These are phyloP conservation scores for Tolypeutes matacus DNA, from an alignment of 2,797 vertebrate species.

Conservation along the genomic window DNA sequence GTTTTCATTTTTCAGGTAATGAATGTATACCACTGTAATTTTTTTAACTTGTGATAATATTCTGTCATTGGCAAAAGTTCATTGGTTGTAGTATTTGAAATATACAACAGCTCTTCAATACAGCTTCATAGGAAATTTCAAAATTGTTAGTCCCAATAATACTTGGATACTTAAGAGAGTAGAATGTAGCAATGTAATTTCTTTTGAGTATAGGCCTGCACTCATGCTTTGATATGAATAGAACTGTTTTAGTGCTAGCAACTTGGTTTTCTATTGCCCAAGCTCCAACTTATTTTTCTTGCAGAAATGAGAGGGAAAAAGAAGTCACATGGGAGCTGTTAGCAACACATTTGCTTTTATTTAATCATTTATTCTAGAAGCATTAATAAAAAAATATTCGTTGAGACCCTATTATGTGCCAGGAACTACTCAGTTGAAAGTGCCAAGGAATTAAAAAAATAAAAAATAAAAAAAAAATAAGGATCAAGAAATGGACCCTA, in stretches of 20 bases:
- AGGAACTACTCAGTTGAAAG: neutral
- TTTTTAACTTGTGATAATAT: neutral
- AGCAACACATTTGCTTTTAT: conserved; percentile 52
- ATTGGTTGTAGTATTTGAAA: neutral
- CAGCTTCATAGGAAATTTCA: neutral
- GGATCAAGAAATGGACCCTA: neutral
- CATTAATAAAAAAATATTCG: conserved; percentile 36
- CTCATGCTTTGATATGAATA: neutral
- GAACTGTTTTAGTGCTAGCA: conserved; percentile 22
- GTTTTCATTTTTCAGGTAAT: conserved; percentile 31
- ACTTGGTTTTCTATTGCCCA: neutral
- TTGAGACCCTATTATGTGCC: conserved; percentile 19
- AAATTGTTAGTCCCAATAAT: neutral
- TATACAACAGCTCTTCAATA: conserved; percentile 40
- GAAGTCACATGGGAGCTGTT: conserved; percentile 50
- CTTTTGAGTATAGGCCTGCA: neutral
- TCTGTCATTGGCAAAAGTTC: neutral
- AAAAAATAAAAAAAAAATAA: no score
- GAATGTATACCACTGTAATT: neutral
- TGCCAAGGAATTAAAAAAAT: neutral
- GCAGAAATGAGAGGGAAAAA: conserved; percentile 32
- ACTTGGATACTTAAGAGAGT: conserved; percentile 5
- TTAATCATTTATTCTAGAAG: conserved; percentile 50
- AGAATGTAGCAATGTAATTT: neutral
- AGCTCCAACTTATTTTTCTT: conserved; percentile 51